phyloP scores from a whole-genome alignment of 1,140 invertebrate species.

The Lepidurus packardi region DNA sequence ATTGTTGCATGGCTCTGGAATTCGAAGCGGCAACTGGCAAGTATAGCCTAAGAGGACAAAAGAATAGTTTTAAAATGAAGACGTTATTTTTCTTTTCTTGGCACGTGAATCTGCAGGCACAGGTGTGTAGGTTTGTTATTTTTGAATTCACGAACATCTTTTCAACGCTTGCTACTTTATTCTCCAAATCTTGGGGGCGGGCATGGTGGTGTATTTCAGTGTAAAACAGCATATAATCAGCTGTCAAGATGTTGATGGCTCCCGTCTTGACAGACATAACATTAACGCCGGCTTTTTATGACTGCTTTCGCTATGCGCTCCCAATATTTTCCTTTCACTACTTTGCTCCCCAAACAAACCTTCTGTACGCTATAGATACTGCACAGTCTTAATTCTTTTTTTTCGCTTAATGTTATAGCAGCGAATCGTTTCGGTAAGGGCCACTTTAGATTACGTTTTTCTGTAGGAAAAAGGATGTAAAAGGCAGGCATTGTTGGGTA shows the following conservation, averaged over 20 bases:
- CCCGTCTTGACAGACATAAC: constrained; percentile 13
- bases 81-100: neutral
- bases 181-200: neutral
- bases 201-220: constrained; percentile 2
- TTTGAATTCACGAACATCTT: neutral
- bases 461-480: no score
- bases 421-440: no score
- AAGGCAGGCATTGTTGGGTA: no score
- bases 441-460: no score
- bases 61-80: constrained; percentile 11
- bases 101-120: neutral
- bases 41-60: neutral
- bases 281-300: constrained; percentile 21
- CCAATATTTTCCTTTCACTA: constrained; percentile 4
- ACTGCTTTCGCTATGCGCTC: neutral
- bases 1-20: neutral
- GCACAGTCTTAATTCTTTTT: neutral
- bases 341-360: constrained; percentile 3
- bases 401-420: no score
- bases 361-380: neutral
- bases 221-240: constrained; percentile 22
- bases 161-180: neutral
- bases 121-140: constrained; percentile 8
- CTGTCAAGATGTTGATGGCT: constrained; percentile 16
- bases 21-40: neutral